Evolutionary conservation across 2,113 vertebrate species (phyloP).

Genomic region (Ivindomyrus marchei): DNA sequence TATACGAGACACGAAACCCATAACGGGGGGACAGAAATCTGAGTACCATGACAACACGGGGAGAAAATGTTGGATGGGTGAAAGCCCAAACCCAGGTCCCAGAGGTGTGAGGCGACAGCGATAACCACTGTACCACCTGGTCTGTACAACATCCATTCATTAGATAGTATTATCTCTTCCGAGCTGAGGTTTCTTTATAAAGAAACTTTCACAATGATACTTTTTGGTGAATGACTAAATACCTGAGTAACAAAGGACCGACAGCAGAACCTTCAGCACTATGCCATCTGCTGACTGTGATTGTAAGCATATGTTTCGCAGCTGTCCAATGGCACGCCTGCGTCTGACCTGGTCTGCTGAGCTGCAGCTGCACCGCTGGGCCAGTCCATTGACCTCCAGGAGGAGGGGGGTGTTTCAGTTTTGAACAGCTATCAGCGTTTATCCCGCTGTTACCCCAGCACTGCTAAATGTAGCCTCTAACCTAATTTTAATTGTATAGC

Average conservation of each 20-base stretch:
- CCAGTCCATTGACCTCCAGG: not conserved
- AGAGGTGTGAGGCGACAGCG: not conserved
- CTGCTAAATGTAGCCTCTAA: slow-evolving; percentile 4
- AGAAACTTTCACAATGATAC: not conserved
- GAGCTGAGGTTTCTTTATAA: not conserved
- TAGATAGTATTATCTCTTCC: not conserved
- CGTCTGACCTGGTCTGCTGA: not conserved
- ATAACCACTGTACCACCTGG: not conserved
- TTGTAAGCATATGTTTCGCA: not conserved
- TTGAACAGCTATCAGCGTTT: not conserved
- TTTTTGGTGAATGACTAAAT: not conserved
- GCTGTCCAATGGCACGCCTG: not conserved
- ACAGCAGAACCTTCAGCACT: not conserved
- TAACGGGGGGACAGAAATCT: not conserved
- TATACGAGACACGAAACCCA: not conserved
- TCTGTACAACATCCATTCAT: not conserved
- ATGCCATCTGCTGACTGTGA: not conserved
- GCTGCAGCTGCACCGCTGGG: not conserved
- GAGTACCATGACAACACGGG: not conserved
- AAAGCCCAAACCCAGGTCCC: not conserved
- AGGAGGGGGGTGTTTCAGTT: not conserved
- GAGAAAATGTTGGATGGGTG: not conserved
- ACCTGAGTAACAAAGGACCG: not conserved
- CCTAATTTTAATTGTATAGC: not conserved
- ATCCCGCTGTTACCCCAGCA: not conserved